Evolutionary conservation across 1,140 invertebrate species (phyloP).

Genomic region (Drosophila pruinosa): DNA sequence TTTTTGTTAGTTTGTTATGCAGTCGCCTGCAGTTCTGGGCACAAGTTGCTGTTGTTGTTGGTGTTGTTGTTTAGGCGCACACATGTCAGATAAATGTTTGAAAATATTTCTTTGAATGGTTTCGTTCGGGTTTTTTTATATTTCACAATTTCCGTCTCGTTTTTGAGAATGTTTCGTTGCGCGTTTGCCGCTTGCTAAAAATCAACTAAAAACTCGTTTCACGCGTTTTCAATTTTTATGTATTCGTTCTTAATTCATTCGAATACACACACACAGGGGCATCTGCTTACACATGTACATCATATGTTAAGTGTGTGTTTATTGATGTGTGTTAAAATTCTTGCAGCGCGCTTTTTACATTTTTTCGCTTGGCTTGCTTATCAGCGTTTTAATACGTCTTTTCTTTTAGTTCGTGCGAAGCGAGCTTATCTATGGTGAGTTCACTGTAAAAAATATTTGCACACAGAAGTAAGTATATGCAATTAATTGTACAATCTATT

Average conservation of each 20-base stretch:
- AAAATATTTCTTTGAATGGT: neutral
- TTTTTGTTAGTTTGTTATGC: neutral
- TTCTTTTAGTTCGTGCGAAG: constrained; percentile 60
- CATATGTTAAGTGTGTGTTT: neutral
- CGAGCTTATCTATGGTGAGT: constrained; percentile 47
- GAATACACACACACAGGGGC: constrained; percentile 2
- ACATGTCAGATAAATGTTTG: constrained; percentile 52
- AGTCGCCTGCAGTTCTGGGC: neutral
- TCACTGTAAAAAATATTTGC: constrained; percentile 18
- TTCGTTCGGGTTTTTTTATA: neutral
- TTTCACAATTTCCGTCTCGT: constrained; percentile 34
- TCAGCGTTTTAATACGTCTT: constrained; percentile 74
- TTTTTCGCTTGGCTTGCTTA: constrained; percentile 58
- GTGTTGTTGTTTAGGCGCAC: constrained; percentile 34
- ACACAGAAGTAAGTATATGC: neutral
- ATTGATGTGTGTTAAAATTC: constrained; percentile 50
- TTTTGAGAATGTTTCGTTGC: constrained; percentile 41
- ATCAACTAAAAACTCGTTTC: constrained; percentile 74
- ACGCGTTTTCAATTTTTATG: constrained; percentile 70
- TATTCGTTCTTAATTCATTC: constrained; percentile 54
- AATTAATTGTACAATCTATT: too few relatives aligned
- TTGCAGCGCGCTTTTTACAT: constrained; percentile 66
- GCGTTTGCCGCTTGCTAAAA: constrained; percentile 65
- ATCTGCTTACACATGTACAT: neutral
- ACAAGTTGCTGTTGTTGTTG: constrained; percentile 14